Evolutionary conservation across 2,113 vertebrate genomes (phyloP).

Genomic region (Paramisgurnus dabryanus): DNA sequence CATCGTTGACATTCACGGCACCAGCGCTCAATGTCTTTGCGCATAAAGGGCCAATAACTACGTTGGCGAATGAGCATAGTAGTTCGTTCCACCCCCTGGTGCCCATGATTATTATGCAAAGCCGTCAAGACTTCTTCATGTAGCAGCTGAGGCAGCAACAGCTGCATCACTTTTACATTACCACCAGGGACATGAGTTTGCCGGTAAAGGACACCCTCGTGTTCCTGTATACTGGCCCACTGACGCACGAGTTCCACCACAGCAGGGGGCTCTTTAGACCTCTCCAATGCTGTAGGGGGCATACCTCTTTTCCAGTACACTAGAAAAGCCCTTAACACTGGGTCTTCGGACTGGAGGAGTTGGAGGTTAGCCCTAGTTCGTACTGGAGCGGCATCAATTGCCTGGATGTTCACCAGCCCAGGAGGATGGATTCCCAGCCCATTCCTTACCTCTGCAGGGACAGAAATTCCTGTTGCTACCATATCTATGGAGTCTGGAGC

Average conservation of each 20-base stretch:
- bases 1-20: not conserved
- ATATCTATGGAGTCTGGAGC: not conserved
- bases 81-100: constrained; percentile 27
- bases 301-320: no score
- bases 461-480: not conserved
- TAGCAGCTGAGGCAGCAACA: not conserved
- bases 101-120: constrained; percentile 21
- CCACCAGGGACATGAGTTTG: not conserved
- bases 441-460: not conserved
- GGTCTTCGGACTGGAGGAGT: not conserved
- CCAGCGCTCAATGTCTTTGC: not conserved
- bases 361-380: not conserved
- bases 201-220: constrained; percentile 8
- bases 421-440: no score
- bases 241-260: not conserved
- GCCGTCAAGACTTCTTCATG: not conserved
- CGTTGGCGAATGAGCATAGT: not conserved
- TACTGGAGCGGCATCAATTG: not conserved
- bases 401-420: no score
- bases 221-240: not conserved
- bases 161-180: not conserved
- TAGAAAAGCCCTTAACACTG: no score
- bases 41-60: constrained; percentile 34
- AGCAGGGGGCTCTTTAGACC: not conserved
- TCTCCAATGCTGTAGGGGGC: no score